Conservation (phyloP, 2,797 vertebrate species). For the Mus spretus region DNA sequence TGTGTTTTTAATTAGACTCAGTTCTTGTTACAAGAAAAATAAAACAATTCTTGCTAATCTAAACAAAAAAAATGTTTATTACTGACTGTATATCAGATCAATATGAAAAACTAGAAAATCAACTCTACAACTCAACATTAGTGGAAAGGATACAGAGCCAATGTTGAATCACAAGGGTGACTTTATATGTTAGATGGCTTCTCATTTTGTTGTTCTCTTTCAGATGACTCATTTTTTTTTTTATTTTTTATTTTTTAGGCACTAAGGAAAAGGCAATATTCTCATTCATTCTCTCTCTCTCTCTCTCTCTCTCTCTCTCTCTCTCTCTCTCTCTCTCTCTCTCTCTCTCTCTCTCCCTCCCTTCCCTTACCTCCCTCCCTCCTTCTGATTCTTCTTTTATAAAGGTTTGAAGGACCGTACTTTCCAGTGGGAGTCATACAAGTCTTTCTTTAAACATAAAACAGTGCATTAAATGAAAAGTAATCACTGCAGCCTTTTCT, state of each 20-base stretch:
- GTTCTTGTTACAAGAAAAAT: slow-evolving; percentile 12
- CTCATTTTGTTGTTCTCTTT: neutral
- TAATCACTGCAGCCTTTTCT: neutral
- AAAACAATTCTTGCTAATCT: neutral
- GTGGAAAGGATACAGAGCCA: neutral
- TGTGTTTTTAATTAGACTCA: neutral
- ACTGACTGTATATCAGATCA: neutral
- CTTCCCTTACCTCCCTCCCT: accelerated
- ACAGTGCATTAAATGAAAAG: neutral
- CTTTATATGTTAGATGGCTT: neutral
- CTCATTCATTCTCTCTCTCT: neutral
- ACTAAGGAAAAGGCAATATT: neutral
- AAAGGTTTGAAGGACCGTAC: neutral
- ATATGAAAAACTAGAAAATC: neutral
- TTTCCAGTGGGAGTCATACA: neutral
- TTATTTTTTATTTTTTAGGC: neutral
- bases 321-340: neutral
- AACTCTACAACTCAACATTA: neutral
- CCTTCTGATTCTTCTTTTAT: neutral
- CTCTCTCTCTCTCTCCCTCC: too few species aligned
- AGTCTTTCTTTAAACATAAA: neutral
- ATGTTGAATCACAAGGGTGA: neutral
- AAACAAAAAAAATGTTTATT: neutral
- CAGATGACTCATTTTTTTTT: neutral
- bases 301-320: too few species aligned